These are phyloP conservation scores for Mycetomoellerius zeteki DNA, from an alignment of 1,140 invertebrate genomes.

Conservation along the genomic window DNA sequence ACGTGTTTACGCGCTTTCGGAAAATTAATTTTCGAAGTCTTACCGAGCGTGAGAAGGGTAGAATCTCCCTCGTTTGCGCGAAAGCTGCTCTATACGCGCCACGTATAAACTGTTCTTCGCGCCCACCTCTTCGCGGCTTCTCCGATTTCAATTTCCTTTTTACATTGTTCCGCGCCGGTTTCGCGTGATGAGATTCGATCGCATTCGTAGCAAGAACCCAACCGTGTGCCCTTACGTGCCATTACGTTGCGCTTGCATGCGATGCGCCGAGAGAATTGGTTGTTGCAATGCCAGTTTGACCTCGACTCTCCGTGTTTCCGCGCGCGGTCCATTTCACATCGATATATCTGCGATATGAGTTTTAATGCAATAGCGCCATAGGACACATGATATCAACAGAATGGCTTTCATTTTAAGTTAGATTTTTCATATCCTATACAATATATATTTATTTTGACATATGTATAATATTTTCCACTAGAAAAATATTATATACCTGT, in stretches of 20 bases:
- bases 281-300: constrained; percentile 59
- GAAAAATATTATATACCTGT: not conserved
- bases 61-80: not conserved
- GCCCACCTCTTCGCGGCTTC: constrained; percentile 29
- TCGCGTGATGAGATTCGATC: constrained; percentile 62
- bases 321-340: constrained; percentile 10
- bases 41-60: not conserved
- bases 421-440: too few relatives aligned
- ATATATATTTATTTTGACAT: too few relatives aligned
- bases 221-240: constrained; percentile 40
- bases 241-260: constrained; percentile 61
- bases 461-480: not conserved
- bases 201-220: constrained; percentile 60
- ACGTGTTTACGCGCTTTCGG: not conserved
- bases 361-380: not conserved
- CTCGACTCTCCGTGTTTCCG: constrained; percentile 7
- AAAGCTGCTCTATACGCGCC: not conserved
- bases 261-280: constrained; percentile 65
- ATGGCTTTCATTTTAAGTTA: not conserved
- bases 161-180: constrained; percentile 41
- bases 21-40: constrained; percentile 37
- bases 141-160: constrained; percentile 48
- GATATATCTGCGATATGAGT: constrained; percentile 2
- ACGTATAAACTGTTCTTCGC: not conserved
- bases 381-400: not conserved